A percentile compares a stretch with the other conserved stretches of the same genome.
Evolutionary conservation across 2,888 invertebrate species (phyloP).

Genomic region (Siphlonurus alternatus): DNA sequence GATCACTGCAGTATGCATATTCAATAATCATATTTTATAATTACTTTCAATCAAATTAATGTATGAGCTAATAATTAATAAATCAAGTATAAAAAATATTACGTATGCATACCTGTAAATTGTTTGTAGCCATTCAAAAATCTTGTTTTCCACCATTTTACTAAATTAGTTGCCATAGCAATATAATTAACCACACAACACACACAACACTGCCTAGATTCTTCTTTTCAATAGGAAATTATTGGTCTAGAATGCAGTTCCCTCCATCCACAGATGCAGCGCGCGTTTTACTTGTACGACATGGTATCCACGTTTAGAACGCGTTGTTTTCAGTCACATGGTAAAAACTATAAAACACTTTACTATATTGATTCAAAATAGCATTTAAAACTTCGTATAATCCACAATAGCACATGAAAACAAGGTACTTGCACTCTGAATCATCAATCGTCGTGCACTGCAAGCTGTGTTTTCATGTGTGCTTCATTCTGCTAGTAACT

Average conservation of each 20-base stretch:
- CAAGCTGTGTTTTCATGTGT: not conserved
- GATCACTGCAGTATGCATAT: too few relatives aligned
- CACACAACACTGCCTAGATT: not conserved
- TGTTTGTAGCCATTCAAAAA: slow-evolving; percentile 57
- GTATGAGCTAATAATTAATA: too few relatives aligned
- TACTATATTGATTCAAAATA: not conserved
- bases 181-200: not conserved
- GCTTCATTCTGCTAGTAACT: not conserved
- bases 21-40: too few relatives aligned
- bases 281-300: not conserved
- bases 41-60: too few relatives aligned
- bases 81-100: too few relatives aligned
- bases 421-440: not conserved
- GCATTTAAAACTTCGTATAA: not conserved
- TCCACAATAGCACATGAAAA: not conserved
- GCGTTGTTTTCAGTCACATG: not conserved
- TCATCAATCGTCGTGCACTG: not conserved
- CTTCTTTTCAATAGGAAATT: not conserved
- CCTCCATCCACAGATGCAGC: not conserved
- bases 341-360: not conserved
- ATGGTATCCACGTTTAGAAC: not conserved
- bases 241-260: not conserved
- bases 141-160: slow-evolving; percentile 61
- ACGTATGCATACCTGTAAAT: slow-evolving; percentile 39
- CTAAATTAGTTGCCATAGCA: slow-evolving; percentile 50